phyloP scores from a whole-genome alignment of 1,140 invertebrate species.

The Zaprionus camerounensis region DNA sequence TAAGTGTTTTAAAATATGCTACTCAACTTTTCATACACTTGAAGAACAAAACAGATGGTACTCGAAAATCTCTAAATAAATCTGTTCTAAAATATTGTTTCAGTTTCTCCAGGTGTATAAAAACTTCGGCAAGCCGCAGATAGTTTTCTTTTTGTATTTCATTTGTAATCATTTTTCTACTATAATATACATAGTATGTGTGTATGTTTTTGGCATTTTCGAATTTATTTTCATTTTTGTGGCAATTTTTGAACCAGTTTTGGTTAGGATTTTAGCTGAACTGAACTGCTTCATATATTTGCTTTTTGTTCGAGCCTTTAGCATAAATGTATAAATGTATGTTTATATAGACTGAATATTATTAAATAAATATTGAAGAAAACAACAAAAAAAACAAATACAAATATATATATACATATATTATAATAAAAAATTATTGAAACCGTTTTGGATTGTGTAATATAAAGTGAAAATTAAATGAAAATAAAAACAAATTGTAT shows the following conservation, averaged over 20 bases:
- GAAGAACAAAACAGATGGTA: neutral
- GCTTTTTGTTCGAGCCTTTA: conserved; percentile 59
- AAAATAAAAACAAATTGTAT: conserved; percentile 48
- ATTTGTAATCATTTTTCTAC: conserved; percentile 24
- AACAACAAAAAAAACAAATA: conserved; percentile 36
- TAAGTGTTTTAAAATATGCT: conserved; percentile 22
- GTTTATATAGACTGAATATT: conserved; percentile 83
- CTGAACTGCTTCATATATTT: conserved; percentile 63
- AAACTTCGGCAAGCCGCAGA: conserved; percentile 15
- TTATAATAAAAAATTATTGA: conserved; percentile 26
- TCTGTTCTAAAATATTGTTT: too few relatives aligned
- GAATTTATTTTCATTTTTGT: conserved; percentile 43
- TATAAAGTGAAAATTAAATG: conserved; percentile 37
- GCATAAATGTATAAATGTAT: conserved; percentile 79
- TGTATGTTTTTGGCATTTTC: conserved; percentile 26
- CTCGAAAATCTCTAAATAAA: neutral
- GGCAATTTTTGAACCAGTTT: conserved; percentile 52
- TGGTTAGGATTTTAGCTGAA: conserved; percentile 60
- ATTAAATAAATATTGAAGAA: conserved; percentile 66
- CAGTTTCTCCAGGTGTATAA: conserved; percentile 14
- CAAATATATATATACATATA: conserved; percentile 21
- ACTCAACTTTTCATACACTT: conserved; percentile 8
- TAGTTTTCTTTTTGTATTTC: neutral
- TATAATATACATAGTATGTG: conserved; percentile 21
- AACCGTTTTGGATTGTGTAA: conserved; percentile 47